phyloP scores from a whole-genome alignment of 2,797 vertebrate species.

The Protosalanx chinensis region DNA sequence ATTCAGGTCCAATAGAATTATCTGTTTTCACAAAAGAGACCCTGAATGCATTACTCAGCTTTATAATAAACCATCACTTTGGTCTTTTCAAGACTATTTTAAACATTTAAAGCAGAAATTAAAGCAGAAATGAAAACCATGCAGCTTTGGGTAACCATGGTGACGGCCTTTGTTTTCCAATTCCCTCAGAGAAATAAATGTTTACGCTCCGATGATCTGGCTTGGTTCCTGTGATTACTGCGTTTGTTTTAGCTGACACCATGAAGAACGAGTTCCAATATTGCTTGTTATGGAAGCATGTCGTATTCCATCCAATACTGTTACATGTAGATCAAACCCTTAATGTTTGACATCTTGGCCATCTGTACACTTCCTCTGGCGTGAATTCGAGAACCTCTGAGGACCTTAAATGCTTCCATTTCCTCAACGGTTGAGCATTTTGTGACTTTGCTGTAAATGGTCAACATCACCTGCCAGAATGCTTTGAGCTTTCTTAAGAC shows the following conservation, averaged over 20 bases:
- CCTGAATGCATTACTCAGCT: background rate
- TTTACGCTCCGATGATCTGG: slow-evolving; percentile 67
- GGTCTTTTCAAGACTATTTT: background rate
- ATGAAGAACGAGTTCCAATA: slow-evolving; percentile 43
- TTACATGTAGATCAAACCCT: slow-evolving; percentile 47
- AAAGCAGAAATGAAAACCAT: slow-evolving; percentile 61
- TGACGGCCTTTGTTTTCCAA: slow-evolving; percentile 58
- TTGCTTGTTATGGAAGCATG: slow-evolving; percentile 44
- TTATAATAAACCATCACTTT: too few relatives aligned
- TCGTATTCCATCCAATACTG: slow-evolving; percentile 52
- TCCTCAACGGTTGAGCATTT: too few relatives aligned
- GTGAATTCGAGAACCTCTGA: slow-evolving; percentile 41
- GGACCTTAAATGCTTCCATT: slow-evolving; percentile 19
- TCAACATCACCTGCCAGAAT: background rate
- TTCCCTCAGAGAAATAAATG: slow-evolving; percentile 61
- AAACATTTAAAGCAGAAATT: too few relatives aligned
- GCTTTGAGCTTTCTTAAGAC: slow-evolving; percentile 2
- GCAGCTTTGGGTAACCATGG: slow-evolving; percentile 59
- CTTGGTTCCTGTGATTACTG: slow-evolving; percentile 49
- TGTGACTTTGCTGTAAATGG: too few relatives aligned
- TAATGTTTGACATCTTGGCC: slow-evolving; percentile 40
- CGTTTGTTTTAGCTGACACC: slow-evolving; percentile 66
- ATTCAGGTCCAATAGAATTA: slow-evolving; percentile 19
- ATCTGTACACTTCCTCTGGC: background rate
- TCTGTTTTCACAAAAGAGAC: background rate